Percentiles rank a stretch among this genome's conserved stretches.
phyloP scores from a whole-genome alignment of 2,113 vertebrate genomes.

The Scalopus aquaticus region DNA sequence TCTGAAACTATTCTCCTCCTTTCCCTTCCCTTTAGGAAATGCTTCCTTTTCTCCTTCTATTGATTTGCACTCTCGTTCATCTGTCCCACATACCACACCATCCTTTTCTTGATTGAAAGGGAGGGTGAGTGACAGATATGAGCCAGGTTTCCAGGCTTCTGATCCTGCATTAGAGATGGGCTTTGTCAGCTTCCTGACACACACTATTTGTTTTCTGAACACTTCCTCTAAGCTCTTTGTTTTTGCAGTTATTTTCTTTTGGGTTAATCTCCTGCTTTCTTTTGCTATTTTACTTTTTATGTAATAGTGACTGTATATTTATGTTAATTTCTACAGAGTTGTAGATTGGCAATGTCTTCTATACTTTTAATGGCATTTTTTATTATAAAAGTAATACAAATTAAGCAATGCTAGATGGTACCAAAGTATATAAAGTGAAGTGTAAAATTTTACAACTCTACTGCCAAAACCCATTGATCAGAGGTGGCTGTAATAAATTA shows the following conservation, averaged over 20 bases:
- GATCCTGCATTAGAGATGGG: not conserved
- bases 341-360: not conserved
- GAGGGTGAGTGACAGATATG: not conserved
- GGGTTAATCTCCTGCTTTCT: not conserved
- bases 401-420: not conserved
- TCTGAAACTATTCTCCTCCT: not conserved
- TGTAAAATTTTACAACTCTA: not conserved
- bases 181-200: not conserved
- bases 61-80: constrained; percentile 12
- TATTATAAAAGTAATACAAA: constrained; percentile 11
- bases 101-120: constrained; percentile 43
- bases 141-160: not conserved
- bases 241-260: constrained; percentile 55
- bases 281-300: constrained; percentile 1
- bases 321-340: not conserved
- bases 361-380: not conserved
- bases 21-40: not conserved
- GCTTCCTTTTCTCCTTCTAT: not conserved
- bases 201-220: not conserved
- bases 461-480: not conserved
- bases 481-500: not conserved
- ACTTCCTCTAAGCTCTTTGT: not conserved
- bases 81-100: not conserved
- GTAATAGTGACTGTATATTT: not conserved
- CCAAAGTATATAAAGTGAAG: constrained; percentile 11